These are phyloP conservation scores for Cydia amplana DNA, from an alignment of 1,140 invertebrate genomes.

Conservation along the genomic window DNA sequence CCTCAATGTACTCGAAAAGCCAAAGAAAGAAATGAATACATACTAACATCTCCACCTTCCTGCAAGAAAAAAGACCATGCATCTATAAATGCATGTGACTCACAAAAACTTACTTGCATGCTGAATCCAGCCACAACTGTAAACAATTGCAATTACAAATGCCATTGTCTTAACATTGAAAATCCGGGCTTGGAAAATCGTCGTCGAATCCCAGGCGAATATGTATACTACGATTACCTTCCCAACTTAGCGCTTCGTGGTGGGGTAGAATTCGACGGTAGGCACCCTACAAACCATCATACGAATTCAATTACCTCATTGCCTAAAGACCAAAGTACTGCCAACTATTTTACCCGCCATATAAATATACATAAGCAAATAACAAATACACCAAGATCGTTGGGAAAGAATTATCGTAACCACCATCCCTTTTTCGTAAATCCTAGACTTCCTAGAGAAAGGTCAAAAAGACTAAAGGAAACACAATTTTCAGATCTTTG, in stretches of 20 bases:
- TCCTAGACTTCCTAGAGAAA: constrained; percentile 52
- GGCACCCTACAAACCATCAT: neutral
- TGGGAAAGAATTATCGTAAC: neutral
- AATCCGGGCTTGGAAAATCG: neutral
- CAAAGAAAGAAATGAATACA: neutral
- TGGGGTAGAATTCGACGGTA: neutral
- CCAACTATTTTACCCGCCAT: neutral
- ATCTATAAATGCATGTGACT: constrained; percentile 47
- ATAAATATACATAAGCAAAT: constrained; percentile 2
- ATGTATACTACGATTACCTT: constrained; percentile 12
- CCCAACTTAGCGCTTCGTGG: neutral
- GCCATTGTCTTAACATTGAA: constrained; percentile 43
- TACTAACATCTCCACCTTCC: neutral
- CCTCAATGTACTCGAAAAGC: neutral
- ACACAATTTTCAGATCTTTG: constrained; percentile 54
- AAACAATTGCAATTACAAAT: constrained; percentile 46
- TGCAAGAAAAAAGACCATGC: constrained; percentile 13
- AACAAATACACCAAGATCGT: neutral
- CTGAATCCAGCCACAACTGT: constrained; percentile 35
- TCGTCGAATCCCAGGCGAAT: neutral
- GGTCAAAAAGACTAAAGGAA: constrained; percentile 49
- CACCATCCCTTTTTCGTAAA: constrained; percentile 30
- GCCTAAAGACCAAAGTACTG: neutral
- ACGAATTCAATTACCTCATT: neutral
- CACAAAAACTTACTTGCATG: constrained; percentile 36